These are phyloP conservation scores for Gorsachius goisagi DNA, from an alignment of 2,113 vertebrate genomes.

Conservation along the genomic window DNA sequence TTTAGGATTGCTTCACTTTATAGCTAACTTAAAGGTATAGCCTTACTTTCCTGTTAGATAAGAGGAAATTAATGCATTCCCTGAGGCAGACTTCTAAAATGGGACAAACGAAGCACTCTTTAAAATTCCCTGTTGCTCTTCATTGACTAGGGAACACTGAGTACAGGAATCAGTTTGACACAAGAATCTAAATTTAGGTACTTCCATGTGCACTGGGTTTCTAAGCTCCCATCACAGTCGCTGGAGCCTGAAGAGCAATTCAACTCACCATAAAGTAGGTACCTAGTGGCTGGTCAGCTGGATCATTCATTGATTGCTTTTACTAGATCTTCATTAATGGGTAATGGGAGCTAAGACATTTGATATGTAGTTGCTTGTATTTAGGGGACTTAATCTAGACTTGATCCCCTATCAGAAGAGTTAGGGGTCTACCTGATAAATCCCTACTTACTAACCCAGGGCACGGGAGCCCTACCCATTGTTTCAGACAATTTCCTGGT, in stretches of 20 bases:
- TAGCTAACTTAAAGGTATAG: not conserved
- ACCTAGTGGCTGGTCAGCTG: not conserved
- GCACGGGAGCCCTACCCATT: not conserved
- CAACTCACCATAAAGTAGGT: not conserved
- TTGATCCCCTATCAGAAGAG: not conserved
- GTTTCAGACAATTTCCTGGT: not conserved
- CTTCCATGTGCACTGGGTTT: not conserved
- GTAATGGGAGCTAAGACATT: not conserved
- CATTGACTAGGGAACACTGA: not conserved
- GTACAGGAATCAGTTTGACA: not conserved
- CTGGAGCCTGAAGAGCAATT: constrained; percentile 47
- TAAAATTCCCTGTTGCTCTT: not conserved
- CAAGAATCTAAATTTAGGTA: not conserved
- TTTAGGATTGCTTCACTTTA: not conserved
- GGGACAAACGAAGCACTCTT: not conserved
- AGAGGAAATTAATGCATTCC: not conserved
- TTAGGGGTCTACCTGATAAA: not conserved
- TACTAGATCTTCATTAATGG: constrained; percentile 12
- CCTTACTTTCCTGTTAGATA: not conserved
- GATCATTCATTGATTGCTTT: not conserved
- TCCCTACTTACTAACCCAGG: not conserved
- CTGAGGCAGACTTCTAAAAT: not conserved
- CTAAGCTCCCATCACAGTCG: not conserved
- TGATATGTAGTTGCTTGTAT: not conserved
- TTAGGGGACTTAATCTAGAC: not conserved